Conservation (phyloP, 2,797 vertebrate species). For the Passerculus sandwichensis region DNA sequence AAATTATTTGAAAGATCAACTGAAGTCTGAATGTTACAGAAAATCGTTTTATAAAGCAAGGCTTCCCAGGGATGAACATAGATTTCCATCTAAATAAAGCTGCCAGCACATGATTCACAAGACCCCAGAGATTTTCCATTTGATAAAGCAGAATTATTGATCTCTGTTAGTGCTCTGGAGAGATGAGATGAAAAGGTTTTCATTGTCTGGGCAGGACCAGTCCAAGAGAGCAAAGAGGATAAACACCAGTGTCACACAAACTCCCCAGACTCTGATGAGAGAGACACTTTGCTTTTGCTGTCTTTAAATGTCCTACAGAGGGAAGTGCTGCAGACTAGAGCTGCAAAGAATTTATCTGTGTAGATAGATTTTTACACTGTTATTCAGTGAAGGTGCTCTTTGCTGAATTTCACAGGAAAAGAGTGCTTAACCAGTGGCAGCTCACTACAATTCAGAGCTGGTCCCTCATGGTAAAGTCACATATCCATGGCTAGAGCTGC, state of each 20-base stretch:
- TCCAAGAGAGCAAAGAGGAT: background rate
- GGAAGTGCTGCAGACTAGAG: background rate
- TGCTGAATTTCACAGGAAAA: background rate
- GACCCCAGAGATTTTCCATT: background rate
- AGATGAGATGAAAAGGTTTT: background rate
- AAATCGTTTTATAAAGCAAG: background rate
- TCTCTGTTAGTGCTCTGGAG: background rate
- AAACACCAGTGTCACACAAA: background rate
- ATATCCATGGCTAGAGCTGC: background rate
- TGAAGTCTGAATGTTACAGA: background rate
- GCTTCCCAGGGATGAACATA: background rate
- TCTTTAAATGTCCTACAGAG: background rate
- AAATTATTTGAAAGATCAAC: background rate
- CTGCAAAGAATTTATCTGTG: background rate
- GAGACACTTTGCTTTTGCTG: background rate
- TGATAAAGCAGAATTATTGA: background rate
- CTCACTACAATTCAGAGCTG: background rate
- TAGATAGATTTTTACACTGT: background rate
- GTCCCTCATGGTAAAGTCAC: background rate
- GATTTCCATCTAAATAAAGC: slow-evolving; percentile 6
- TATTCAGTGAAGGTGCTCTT: background rate
- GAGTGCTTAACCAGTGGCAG: background rate
- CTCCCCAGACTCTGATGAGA: background rate
- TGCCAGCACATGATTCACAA: background rate
- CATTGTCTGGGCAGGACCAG: background rate